phyloP scores from a whole-genome alignment of 2,113 vertebrate genomes.

The Vidua chalybeata region DNA sequence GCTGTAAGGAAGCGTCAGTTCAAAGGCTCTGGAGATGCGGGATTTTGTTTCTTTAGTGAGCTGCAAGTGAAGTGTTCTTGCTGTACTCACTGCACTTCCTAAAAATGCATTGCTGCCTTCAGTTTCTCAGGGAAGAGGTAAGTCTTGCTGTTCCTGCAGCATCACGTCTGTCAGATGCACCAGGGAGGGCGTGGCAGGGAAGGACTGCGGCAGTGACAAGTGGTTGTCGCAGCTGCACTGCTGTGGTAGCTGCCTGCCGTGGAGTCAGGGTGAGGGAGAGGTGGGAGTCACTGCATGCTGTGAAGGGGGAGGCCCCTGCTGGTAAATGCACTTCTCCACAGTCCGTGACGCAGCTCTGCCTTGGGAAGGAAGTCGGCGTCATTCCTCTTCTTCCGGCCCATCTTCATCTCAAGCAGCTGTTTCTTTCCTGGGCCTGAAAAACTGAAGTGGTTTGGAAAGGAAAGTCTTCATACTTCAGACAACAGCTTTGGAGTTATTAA shows the following conservation, averaged over 20 bases:
- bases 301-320: not conserved
- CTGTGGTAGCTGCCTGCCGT: not conserved
- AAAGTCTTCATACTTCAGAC: accelerated
- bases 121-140: not conserved
- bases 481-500: not conserved
- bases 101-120: not conserved
- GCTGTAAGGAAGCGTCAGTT: not conserved
- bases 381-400: not conserved
- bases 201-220: not conserved
- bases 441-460: not conserved
- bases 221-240: not conserved
- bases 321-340: not conserved
- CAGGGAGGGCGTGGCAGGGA: not conserved
- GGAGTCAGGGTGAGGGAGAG: not conserved
- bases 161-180: not conserved
- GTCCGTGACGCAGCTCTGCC: accelerated
- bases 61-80: not conserved
- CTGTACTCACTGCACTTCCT: not conserved
- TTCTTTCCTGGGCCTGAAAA: not conserved
- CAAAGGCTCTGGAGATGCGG: not conserved
- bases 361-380: not conserved
- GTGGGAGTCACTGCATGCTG: accelerated
- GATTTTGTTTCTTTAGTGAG: not conserved
- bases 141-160: too few relatives aligned
- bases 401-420: not conserved